A percentile compares a stretch with the other conserved stretches of the same genome.
These are phyloP conservation scores for Drosophila kikkawai DNA, from an alignment of 1,140 invertebrate species.

Conservation along the genomic window DNA sequence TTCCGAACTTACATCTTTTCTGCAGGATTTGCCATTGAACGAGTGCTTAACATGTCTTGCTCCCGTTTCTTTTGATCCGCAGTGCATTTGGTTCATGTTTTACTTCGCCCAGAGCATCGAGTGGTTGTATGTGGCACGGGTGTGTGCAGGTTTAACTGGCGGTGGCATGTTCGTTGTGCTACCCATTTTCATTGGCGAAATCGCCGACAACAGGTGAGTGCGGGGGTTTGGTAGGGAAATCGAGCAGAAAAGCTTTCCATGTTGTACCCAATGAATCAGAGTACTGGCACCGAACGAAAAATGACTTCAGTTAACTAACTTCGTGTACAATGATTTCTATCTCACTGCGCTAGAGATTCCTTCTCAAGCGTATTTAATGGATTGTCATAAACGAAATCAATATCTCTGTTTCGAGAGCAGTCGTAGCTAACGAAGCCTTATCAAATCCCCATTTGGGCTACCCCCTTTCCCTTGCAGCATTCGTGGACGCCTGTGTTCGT, in stretches of 20 bases:
- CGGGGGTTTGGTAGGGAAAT: background rate
- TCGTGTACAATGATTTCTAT: no score
- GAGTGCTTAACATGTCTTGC: background rate
- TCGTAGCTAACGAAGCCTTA: background rate
- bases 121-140: conserved; percentile 81
- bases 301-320: no score
- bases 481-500: conserved; percentile 72
- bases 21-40: background rate
- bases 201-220: conserved; percentile 77
- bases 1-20: background rate
- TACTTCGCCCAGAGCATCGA: conserved; percentile 74
- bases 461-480: conserved; percentile 44
- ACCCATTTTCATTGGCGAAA: conserved; percentile 81
- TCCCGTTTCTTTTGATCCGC: background rate
- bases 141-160: conserved; percentile 81
- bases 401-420: background rate
- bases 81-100: conserved; percentile 75
- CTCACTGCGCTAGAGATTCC: background rate
- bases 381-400: background rate
- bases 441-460: background rate
- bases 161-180: conserved; percentile 73
- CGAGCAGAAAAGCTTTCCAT: background rate
- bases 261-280: background rate
- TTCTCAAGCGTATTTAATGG: background rate
- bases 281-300: no score